phyloP scores from a whole-genome alignment of 2,888 invertebrate species.

The Notocelia uddmanniana region DNA sequence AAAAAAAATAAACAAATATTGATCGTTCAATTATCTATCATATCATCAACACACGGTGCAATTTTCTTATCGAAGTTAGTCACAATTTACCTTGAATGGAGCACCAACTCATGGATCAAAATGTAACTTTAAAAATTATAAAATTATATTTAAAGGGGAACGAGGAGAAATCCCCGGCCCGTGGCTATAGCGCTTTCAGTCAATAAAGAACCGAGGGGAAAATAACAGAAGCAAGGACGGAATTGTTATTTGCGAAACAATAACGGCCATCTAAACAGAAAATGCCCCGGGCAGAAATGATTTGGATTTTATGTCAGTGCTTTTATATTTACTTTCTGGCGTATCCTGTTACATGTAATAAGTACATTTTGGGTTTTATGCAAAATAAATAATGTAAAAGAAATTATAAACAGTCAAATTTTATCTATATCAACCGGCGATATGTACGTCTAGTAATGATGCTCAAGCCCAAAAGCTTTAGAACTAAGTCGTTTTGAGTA shows the following conservation, averaged over 20 bases:
- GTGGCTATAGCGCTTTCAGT: not conserved
- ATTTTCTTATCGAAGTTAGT: not conserved
- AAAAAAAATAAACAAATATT: too few relatives aligned
- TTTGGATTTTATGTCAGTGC: not conserved
- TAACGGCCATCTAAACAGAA: not conserved
- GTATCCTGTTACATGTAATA: too few relatives aligned
- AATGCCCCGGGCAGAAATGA: not conserved
- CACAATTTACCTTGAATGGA: not conserved
- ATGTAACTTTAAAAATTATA: not conserved
- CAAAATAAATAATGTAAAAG: not conserved
- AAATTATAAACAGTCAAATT: too few relatives aligned
- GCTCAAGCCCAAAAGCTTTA: too few relatives aligned
- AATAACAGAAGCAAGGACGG: conserved; percentile 14
- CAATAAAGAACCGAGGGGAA: conserved; percentile 16
- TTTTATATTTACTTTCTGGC: not conserved
- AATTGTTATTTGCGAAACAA: conserved; percentile 14
- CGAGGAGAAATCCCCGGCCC: not conserved
- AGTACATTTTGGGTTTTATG: too few relatives aligned
- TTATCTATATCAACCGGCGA: too few relatives aligned
- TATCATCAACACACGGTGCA: too few relatives aligned
- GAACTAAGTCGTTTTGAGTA: too few relatives aligned
- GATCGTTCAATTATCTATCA: too few relatives aligned
- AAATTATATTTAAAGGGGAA: not conserved
- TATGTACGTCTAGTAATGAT: too few relatives aligned
- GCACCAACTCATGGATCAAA: not conserved